Evolutionary conservation across 2,797 vertebrate species (phyloP).

Genomic region (Rhinophrynus dorsalis): DNA sequence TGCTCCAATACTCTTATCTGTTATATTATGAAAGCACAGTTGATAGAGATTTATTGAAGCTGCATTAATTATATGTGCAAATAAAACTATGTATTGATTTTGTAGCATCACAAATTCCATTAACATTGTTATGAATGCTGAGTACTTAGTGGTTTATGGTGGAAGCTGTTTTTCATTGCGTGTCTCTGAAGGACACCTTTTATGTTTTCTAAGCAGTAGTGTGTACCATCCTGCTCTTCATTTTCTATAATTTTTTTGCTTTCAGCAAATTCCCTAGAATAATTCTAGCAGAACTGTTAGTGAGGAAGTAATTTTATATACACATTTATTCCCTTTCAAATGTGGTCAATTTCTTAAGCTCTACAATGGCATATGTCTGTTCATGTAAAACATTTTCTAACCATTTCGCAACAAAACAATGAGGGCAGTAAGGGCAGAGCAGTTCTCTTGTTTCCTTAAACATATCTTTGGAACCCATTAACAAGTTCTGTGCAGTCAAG

Average conservation of each 20-base stretch:
- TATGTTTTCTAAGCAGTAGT: neutral
- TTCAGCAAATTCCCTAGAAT: neutral
- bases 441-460: neutral
- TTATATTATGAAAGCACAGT: neutral
- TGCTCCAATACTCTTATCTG: neutral
- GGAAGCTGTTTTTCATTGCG: neutral
- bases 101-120: conserved; percentile 6
- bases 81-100: conserved; percentile 8
- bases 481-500: neutral
- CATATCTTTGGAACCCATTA: neutral
- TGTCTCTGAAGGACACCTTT: neutral
- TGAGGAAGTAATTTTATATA: neutral
- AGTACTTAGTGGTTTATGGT: neutral
- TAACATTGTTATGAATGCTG: neutral
- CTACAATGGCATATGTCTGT: neutral
- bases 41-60: neutral
- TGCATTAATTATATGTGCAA: neutral
- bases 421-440: neutral
- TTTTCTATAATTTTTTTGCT: neutral
- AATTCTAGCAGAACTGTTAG: neutral
- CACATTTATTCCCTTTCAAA: neutral
- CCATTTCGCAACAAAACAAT: neutral
- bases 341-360: neutral
- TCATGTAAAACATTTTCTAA: neutral
- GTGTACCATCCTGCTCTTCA: neutral